Evolutionary conservation across 2,797 vertebrate genomes (phyloP).

Genomic region (Crotalus adamanteus): DNA sequence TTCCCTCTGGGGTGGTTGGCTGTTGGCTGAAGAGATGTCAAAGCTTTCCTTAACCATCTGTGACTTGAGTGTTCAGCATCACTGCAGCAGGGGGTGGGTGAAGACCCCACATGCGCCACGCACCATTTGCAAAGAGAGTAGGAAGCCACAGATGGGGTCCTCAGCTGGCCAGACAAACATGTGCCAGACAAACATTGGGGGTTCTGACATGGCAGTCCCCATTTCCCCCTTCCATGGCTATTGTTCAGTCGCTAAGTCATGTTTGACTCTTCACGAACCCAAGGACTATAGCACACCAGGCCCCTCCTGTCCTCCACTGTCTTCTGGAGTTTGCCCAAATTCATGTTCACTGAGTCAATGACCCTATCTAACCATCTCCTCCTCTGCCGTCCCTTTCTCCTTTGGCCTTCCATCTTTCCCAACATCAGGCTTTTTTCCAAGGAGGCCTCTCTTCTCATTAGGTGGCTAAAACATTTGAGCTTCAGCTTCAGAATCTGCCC

Average conservation of each 20-base stretch:
- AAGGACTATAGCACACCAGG: background rate
- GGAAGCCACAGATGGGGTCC: background rate
- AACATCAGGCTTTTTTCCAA: background rate
- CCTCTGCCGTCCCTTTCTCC: background rate
- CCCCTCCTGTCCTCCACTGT: background rate
- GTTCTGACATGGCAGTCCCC: background rate
- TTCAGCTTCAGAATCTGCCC: background rate
- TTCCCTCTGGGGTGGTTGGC: accelerated
- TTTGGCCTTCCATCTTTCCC: background rate
- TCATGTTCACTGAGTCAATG: background rate
- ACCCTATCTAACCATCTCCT: background rate
- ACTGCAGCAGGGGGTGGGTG: background rate
- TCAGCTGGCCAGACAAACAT: background rate
- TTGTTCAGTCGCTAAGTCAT: background rate
- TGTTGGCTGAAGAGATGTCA: background rate
- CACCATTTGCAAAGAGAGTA: background rate
- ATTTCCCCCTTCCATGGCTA: background rate
- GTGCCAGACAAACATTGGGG: background rate
- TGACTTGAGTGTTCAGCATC: accelerated
- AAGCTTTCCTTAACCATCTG: background rate
- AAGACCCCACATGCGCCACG: accelerated
- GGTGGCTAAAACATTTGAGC: background rate
- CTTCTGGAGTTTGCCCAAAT: background rate
- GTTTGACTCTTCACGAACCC: background rate
- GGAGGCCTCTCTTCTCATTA: background rate